These are phyloP conservation scores for Habrosyne pyritoides DNA, from an alignment of 2,888 invertebrate species.

Conservation along the genomic window DNA sequence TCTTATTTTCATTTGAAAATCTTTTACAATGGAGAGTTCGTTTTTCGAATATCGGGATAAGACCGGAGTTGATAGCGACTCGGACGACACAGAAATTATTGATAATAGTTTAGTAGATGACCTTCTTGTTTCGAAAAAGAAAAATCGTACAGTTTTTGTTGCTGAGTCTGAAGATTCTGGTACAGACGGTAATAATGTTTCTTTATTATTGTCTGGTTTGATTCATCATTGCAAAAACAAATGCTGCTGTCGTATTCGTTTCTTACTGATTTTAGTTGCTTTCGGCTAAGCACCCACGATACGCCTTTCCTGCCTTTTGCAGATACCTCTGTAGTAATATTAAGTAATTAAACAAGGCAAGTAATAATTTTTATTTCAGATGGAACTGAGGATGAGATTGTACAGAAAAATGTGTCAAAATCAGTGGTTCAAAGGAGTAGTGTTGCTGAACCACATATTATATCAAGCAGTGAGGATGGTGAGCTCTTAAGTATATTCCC, in stretches of 20 bases:
- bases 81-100: slow-evolving; percentile 61
- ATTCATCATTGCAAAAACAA: too few relatives aligned
- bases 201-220: too few relatives aligned
- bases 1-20: neutral
- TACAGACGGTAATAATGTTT: slow-evolving; percentile 57
- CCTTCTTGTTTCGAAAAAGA: slow-evolving; percentile 52
- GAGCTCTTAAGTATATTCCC: slow-evolving; percentile 16
- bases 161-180: slow-evolving; percentile 71
- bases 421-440: slow-evolving; percentile 38
- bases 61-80: slow-evolving; percentile 52
- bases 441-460: slow-evolving; percentile 37
- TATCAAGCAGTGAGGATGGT: slow-evolving; percentile 70
- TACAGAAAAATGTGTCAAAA: slow-evolving; percentile 28
- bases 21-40: slow-evolving; percentile 65
- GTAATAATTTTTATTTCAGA: slow-evolving; percentile 35
- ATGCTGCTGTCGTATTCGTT: too few relatives aligned
- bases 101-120: slow-evolving; percentile 60
- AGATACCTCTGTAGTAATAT: too few relatives aligned
- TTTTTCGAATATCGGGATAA: slow-evolving; percentile 71
- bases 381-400: slow-evolving; percentile 40
- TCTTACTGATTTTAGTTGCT: too few relatives aligned
- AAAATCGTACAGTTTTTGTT: slow-evolving; percentile 66
- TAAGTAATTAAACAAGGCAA: too few relatives aligned
- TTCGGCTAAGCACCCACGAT: too few relatives aligned
- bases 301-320: too few relatives aligned